Evolutionary conservation across 2,797 vertebrate genomes (phyloP), one percentile per base, ranked within the genome.

Genomic region (Amblyopsis hoosieri): DNA sequence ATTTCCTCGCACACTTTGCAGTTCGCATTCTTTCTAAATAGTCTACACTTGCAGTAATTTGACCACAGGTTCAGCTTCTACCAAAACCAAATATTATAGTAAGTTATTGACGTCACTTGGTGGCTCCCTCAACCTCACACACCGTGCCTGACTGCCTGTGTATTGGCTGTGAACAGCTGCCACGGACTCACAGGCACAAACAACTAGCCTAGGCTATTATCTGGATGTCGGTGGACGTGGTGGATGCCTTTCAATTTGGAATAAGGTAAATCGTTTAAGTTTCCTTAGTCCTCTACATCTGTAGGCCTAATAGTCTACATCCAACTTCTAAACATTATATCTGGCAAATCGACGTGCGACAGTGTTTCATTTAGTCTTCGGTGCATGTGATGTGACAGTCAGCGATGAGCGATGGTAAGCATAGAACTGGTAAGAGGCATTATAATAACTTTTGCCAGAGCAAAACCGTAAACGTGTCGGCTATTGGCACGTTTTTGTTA

Each of bases 81-180:
- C 46, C 8, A 3, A 31, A 52, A 42, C 70, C 72, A 72, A 77
- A 71, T n/a, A 52, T 59, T 65, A 69, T 74, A 69, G 71, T 81
- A 42, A 57, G 3, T 29, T 45, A 33, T 19, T 89, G 84, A 88
- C 88, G 85, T 90, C 85, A 90, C 64, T 1, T 15, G 68, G 74
- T 60, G 71, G 69, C 77, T 75, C 70, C 64, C 60, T 51, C 31
- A 29, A 29, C 23, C 23, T 3, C 23, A 29, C 23, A 29, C 23
- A 0, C 69, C 0, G 73, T 52, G 69, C 57, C 19, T 9, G 23
- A 29, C 23, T 29, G 23, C 23, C 23, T 29, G 23, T 29, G 10
- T 48, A 11, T 48, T 12, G 47, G 12, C 10, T 12, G 47, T 12
- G 47, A 12, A 4, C 12, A 12, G 8, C 47, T 14, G 12, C 47